phyloP scores from a whole-genome alignment of 53 echinoderm and acorn worm species.

The Holothuria leucospilota region DNA sequence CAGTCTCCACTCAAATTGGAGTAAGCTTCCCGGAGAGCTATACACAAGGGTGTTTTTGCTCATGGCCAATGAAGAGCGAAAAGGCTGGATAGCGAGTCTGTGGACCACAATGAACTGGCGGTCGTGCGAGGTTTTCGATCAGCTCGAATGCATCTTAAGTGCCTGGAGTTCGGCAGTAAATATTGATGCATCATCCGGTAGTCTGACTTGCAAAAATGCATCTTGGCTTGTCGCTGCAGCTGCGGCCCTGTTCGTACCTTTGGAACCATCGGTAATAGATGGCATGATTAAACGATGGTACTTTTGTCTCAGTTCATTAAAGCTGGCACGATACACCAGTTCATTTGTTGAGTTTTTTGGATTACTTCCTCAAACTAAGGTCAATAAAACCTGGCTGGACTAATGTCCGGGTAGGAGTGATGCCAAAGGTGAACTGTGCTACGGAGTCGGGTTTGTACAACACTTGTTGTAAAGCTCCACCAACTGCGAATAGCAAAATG shows the following conservation, averaged over 20 bases:
- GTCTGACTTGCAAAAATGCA: not conserved
- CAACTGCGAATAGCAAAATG: not conserved
- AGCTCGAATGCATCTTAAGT: not conserved
- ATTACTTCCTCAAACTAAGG: not conserved
- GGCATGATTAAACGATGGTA: not conserved
- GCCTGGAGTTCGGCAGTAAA: conserved; percentile 24
- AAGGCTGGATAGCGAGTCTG: not conserved
- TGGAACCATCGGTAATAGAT: conserved; percentile 19
- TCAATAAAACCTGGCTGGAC: not conserved
- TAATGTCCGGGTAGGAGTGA: not conserved
- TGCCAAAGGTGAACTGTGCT: not conserved
- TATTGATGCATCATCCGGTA: conserved; percentile 11
- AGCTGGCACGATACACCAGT: not conserved
- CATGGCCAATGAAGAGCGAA: not conserved
- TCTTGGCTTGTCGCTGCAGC: not conserved
- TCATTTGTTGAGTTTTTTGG: not conserved
- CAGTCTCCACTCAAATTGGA: not conserved
- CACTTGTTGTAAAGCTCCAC: not conserved
- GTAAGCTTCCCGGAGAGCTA: not conserved
- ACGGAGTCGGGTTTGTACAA: not conserved
- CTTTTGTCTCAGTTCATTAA: conserved; percentile 1
- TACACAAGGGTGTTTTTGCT: not conserved
- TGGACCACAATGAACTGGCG: not conserved
- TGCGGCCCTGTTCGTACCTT: conserved; percentile 10
- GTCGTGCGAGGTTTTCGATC: not conserved